Percentiles rank a stretch among this genome's conserved stretches.
Conservation (phyloP, 2,888 invertebrate species). For the Philereme transversata region DNA sequence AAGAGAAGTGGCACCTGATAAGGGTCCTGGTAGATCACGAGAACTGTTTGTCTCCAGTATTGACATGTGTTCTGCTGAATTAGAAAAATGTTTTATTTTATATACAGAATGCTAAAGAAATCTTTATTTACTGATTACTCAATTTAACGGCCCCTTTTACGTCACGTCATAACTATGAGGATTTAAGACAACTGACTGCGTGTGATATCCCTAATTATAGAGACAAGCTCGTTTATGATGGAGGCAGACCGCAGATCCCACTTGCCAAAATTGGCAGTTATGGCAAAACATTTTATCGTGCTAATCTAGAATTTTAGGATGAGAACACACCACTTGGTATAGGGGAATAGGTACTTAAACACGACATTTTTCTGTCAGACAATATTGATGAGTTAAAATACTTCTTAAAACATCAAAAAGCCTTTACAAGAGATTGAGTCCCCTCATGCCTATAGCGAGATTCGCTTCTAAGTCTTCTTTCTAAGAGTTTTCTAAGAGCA, state of each 20-base stretch:
- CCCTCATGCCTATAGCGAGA: too few relatives aligned
- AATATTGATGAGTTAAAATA: neutral
- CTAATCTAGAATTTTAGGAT: constrained; percentile 14
- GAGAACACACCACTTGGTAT: neutral
- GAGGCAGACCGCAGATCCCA: constrained; percentile 26
- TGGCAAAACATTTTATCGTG: constrained; percentile 14
- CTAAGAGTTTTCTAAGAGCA: too few relatives aligned
- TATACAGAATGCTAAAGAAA: constrained; percentile 17
- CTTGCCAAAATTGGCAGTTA: constrained; percentile 33
- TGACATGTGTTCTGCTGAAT: too few relatives aligned
- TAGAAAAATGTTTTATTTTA: too few relatives aligned
- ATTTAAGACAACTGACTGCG: constrained; percentile 32
- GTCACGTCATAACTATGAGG: constrained; percentile 36
- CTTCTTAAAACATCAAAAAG: neutral
- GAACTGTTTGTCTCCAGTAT: neutral
- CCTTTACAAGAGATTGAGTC: neutral
- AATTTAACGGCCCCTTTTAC: constrained; percentile 37
- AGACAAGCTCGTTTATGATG: constrained; percentile 33
- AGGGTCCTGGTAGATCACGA: too few relatives aligned
- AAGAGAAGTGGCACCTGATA: too few relatives aligned
- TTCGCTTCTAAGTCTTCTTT: too few relatives aligned
- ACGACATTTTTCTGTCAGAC: neutral
- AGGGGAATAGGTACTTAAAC: neutral
- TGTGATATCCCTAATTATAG: constrained; percentile 35
- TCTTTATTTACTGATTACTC: constrained; percentile 36